Percentiles rank a stretch among this genome's conserved stretches.
phyloP scores from a whole-genome alignment of 1,140 invertebrate species.

The Stegodyphus dumicola region DNA sequence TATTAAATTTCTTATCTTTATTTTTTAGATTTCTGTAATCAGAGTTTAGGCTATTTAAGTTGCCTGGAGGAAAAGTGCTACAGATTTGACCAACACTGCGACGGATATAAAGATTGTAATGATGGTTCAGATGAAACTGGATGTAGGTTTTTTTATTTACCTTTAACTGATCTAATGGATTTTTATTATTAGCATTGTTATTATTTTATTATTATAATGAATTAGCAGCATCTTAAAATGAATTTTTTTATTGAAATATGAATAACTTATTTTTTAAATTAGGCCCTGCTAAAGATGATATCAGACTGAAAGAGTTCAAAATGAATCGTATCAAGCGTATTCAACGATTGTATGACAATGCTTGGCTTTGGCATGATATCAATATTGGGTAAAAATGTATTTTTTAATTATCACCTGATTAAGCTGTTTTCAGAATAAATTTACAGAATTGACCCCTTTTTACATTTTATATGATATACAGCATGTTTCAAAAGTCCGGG shows the following conservation, averaged over 20 bases:
- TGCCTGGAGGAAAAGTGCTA: conserved; percentile 86
- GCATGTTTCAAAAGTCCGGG: too few relatives aligned
- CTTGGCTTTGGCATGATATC: conserved; percentile 95
- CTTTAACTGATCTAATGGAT: background rate
- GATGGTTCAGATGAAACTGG: conserved; percentile 89
- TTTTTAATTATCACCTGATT: too few relatives aligned
- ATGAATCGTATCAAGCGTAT: conserved; percentile 88
- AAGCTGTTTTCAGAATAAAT: too few relatives aligned
- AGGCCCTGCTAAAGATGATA: conserved; percentile 51
- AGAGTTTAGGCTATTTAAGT: conserved; percentile 78
- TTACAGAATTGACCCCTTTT: too few relatives aligned
- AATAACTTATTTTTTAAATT: background rate
- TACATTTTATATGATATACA: too few relatives aligned
- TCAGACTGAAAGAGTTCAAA: conserved; percentile 67
- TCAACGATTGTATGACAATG: conserved; percentile 90
- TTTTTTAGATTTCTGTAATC: conserved; percentile 76
- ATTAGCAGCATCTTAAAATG: too few relatives aligned
- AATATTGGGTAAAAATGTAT: conserved; percentile 80
- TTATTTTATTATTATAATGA: background rate
- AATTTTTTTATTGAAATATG: background rate
- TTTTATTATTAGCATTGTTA: background rate
- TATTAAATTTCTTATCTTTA: background rate
- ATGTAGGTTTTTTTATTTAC: conserved; percentile 73
- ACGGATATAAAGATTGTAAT: conserved; percentile 78
- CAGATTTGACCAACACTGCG: conserved; percentile 79